Evolutionary conservation across 1,140 invertebrate genomes (phyloP).

Genomic region (Stenopsyche tienmushanensis): DNA sequence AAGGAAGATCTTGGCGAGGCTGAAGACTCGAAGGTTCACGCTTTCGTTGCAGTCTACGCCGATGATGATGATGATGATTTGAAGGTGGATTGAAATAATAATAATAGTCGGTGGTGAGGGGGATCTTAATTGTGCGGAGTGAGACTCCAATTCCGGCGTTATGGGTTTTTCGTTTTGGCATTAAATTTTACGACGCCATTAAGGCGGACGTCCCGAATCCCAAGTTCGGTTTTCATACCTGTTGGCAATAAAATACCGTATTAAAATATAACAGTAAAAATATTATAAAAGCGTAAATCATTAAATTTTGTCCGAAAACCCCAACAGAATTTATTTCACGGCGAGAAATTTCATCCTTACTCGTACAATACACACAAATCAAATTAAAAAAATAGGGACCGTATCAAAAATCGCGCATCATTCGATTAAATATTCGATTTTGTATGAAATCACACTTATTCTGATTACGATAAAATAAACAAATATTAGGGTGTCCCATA

Average conservation of each 20-base stretch:
- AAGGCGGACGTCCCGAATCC: constrained; percentile 25
- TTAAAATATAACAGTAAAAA: constrained; percentile 26
- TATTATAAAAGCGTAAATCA: constrained; percentile 9
- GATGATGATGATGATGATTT: constrained; percentile 29
- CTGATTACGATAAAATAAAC: too few relatives aligned
- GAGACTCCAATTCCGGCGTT: constrained; percentile 28
- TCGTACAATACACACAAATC: too few relatives aligned
- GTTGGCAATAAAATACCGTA: constrained; percentile 24
- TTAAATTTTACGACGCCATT: constrained; percentile 37
- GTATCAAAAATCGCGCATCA: too few relatives aligned
- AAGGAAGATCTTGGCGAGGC: too few relatives aligned
- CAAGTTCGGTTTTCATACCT: constrained; percentile 7
- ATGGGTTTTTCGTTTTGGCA: constrained; percentile 36
- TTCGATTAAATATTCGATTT: too few relatives aligned
- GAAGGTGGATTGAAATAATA: constrained; percentile 33
- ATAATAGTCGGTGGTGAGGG: constrained; percentile 9
- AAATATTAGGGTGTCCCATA: too few relatives aligned
- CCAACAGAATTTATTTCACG: not conserved
- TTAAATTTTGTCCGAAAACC: not conserved
- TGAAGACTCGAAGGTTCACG: constrained; percentile 28
- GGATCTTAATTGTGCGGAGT: constrained; percentile 35
- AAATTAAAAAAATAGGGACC: too few relatives aligned
- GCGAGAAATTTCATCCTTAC: not conserved
- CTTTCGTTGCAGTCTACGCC: constrained; percentile 27
- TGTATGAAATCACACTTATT: too few relatives aligned